These are phyloP conservation scores for Marronus borbonicus DNA, from an alignment of 2,888 invertebrate genomes.

Conservation along the genomic window DNA sequence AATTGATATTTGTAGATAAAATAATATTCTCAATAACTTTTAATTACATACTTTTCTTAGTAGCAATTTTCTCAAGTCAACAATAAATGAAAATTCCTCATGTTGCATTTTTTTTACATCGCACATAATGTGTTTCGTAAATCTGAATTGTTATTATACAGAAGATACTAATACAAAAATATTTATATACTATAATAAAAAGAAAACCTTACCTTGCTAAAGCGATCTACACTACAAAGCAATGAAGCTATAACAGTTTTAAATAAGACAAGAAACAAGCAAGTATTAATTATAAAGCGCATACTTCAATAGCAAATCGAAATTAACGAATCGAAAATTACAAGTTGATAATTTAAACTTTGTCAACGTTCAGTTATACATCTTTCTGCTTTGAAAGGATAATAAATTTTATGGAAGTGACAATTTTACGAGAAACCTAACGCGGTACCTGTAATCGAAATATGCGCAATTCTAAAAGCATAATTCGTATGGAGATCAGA, in stretches of 20 bases:
- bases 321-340: conserved; percentile 3
- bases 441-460: conserved; percentile 31
- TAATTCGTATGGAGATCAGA: conserved; percentile 18
- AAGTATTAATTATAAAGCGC: conserved; percentile 10
- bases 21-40: no score
- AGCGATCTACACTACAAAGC: conserved; percentile 25
- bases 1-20: no score
- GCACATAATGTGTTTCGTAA: no score
- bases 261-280: conserved; percentile 14
- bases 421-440: conserved; percentile 21
- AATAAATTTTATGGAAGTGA: conserved; percentile 28
- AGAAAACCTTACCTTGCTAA: conserved; percentile 20
- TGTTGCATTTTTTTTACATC: no score
- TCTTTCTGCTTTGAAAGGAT: not conserved
- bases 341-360: not conserved
- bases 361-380: not conserved
- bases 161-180: no score
- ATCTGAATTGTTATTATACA: no score
- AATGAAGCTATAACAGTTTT: conserved; percentile 8
- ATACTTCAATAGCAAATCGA: conserved; percentile 27
- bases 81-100: no score
- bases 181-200: not conserved
- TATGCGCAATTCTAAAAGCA: conserved; percentile 27
- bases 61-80: no score
- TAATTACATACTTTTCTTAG: no score